Percentiles rank a stretch among this genome's conserved stretches.
Conservation (phyloP, 2,113 vertebrate species). For the Gobio gobio region DNA sequence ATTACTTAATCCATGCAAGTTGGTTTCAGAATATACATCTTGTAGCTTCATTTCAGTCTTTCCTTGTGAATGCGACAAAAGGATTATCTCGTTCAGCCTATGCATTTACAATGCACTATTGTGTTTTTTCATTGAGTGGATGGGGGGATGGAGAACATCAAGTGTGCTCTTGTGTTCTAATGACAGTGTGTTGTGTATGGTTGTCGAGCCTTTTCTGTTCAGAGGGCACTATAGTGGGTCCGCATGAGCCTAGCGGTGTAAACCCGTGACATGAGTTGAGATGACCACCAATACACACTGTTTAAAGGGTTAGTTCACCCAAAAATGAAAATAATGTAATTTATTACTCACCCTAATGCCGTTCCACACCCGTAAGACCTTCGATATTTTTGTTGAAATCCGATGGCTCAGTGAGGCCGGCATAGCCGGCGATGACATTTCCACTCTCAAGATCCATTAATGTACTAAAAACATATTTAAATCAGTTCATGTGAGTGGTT, state of each 20-base stretch:
- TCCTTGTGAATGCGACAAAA: conserved; percentile 2
- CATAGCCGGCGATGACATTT: too few species aligned
- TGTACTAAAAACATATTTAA: too few species aligned
- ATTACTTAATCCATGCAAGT: neutral
- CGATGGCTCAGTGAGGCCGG: too few species aligned
- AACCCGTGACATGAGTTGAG: conserved; percentile 62
- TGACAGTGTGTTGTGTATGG: conserved; percentile 69
- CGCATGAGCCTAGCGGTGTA: conserved; percentile 61
- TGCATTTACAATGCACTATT: conserved; percentile 29
- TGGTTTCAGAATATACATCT: neutral
- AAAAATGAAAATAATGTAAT: too few species aligned
- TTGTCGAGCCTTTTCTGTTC: conserved; percentile 60
- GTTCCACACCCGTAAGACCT: too few species aligned
- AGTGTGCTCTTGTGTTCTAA: conserved; percentile 72
- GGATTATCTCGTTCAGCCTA: conserved; percentile 8
- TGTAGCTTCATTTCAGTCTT: neutral
- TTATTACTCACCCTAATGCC: too few species aligned
- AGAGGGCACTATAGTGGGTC: conserved; percentile 66
- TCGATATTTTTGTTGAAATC: too few species aligned
- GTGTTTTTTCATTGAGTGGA: conserved; percentile 38
- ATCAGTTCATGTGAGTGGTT: too few species aligned
- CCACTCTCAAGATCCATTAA: too few species aligned
- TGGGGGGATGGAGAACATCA: conserved; percentile 54
- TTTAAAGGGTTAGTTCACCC: neutral
- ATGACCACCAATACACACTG: conserved; percentile 53